A percentile compares a stretch with the other conserved stretches of the same genome.
phyloP scores from a whole-genome alignment of 2,888 invertebrate species.

The Gymnosoma rotundatum region DNA sequence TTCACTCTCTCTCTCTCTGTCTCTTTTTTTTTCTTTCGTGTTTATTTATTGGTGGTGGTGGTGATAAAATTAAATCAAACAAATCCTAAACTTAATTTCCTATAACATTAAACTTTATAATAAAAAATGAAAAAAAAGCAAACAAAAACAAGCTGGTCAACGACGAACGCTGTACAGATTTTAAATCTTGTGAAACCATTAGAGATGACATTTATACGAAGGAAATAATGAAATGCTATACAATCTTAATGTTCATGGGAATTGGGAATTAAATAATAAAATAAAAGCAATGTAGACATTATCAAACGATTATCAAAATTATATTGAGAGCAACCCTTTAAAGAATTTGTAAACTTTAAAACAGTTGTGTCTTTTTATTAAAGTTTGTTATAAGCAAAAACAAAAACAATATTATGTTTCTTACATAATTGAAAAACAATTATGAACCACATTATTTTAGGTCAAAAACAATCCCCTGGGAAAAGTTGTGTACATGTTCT shows the following conservation, averaged over 20 bases:
- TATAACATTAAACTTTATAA: conserved; percentile 13
- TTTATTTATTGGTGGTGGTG: conserved; percentile 34
- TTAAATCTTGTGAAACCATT: conserved; percentile 36
- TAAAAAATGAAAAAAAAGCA: background rate
- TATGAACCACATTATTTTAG: too few relatives aligned
- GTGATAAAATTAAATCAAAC: conserved; percentile 36
- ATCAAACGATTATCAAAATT: conserved; percentile 19
- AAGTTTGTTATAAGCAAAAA: too few relatives aligned
- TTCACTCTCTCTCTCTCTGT: conserved; percentile 3
- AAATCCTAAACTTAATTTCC: conserved; percentile 26
- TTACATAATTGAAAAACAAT: too few relatives aligned
- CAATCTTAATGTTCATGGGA: conserved; percentile 51
- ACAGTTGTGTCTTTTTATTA: too few relatives aligned
- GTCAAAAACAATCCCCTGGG: too few relatives aligned
- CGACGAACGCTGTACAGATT: conserved; percentile 18
- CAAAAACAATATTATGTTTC: too few relatives aligned
- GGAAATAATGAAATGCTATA: conserved; percentile 21
- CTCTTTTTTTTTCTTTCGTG: background rate
- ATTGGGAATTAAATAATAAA: conserved; percentile 46
- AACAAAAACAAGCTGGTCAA: conserved; percentile 7
- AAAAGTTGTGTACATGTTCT: too few relatives aligned
- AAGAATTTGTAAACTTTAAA: background rate
- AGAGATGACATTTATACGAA: conserved; percentile 6
- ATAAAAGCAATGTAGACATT: conserved; percentile 29
- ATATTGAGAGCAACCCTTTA: conserved; percentile 19